Percentiles rank a stretch among this genome's conserved stretches.
Evolutionary conservation across 2,113 vertebrate species (phyloP).

Genomic region (Plectropomus leopardus): DNA sequence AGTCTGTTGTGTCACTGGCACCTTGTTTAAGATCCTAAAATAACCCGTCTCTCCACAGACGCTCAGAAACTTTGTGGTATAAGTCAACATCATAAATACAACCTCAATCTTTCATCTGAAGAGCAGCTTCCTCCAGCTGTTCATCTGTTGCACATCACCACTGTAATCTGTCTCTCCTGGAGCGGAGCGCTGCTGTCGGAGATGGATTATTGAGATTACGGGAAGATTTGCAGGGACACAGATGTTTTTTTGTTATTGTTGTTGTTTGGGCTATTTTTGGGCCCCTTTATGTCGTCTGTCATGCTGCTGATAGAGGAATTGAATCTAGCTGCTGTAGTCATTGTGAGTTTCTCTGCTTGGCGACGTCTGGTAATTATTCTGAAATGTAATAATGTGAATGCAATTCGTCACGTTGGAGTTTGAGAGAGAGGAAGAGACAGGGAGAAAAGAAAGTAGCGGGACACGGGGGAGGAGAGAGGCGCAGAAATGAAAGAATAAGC

Average conservation of each 20-base stretch:
- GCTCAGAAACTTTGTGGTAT: background rate
- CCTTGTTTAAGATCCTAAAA: no score
- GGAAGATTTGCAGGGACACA: background rate
- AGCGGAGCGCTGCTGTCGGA: background rate
- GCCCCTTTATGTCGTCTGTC: background rate
- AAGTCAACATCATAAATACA: background rate
- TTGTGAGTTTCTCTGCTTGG: conserved; percentile 41
- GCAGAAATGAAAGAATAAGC: background rate
- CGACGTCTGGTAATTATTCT: conserved; percentile 32
- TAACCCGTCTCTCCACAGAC: background rate
- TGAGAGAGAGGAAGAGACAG: background rate
- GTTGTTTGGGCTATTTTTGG: background rate
- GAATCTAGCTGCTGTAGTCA: conserved; percentile 12
- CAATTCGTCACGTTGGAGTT: conserved; percentile 36
- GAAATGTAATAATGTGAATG: conserved; percentile 41
- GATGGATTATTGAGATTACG: background rate
- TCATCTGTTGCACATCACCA: background rate
- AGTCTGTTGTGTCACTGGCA: no score
- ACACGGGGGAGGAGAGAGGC: no score
- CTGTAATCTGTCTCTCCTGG: background rate
- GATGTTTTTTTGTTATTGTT: background rate
- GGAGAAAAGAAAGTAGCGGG: background rate
- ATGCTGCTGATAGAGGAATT: conserved; percentile 17
- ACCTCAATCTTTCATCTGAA: conserved; percentile 1
- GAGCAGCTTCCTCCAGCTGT: background rate